Evolutionary conservation across 2,888 invertebrate species (phyloP).

Genomic region (Acleris cristana): DNA sequence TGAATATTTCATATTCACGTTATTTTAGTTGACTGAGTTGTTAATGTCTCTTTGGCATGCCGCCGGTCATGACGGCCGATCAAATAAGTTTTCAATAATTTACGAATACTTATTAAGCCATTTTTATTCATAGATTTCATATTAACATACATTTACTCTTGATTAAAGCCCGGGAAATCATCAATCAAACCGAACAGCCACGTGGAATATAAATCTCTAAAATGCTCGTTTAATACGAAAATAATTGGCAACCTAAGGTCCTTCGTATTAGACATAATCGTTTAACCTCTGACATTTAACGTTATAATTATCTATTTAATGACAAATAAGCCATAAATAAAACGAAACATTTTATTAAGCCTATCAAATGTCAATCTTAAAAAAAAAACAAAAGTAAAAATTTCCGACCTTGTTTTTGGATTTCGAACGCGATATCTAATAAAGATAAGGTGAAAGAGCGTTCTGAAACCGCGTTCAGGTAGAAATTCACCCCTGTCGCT

Average conservation of each 20-base stretch:
- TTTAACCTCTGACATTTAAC: slow-evolving; percentile 21
- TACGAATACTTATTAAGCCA: slow-evolving; percentile 52
- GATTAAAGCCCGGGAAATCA: slow-evolving; percentile 8
- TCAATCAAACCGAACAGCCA: slow-evolving; percentile 19
- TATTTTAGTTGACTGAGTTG: slow-evolving; percentile 78
- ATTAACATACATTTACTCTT: slow-evolving; percentile 43
- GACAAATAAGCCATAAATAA: slow-evolving; percentile 35
- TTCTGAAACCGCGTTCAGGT: slow-evolving; percentile 55
- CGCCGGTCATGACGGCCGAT: slow-evolving; percentile 64
- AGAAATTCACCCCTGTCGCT: slow-evolving; percentile 52
- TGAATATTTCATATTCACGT: slow-evolving; percentile 73
- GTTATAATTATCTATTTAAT: slow-evolving; percentile 31
- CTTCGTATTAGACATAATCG: slow-evolving; percentile 1
- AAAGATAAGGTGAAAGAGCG: slow-evolving; percentile 63
- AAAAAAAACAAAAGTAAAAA: slow-evolving; percentile 39
- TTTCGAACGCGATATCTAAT: slow-evolving; percentile 57
- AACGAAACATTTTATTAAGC: slow-evolving; percentile 25
- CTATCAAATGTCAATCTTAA: slow-evolving; percentile 33
- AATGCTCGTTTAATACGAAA: slow-evolving; percentile 15
- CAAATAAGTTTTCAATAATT: slow-evolving; percentile 60
- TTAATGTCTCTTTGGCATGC: slow-evolving; percentile 78
- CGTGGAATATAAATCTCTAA: slow-evolving; percentile 16
- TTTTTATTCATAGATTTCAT: slow-evolving; percentile 59
- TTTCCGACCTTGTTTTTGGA: slow-evolving; percentile 39
- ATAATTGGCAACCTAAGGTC: slow-evolving; percentile 20